These are phyloP conservation scores for Harmothoe impar DNA, from an alignment of 2,888 invertebrate species.

Conservation along the genomic window DNA sequence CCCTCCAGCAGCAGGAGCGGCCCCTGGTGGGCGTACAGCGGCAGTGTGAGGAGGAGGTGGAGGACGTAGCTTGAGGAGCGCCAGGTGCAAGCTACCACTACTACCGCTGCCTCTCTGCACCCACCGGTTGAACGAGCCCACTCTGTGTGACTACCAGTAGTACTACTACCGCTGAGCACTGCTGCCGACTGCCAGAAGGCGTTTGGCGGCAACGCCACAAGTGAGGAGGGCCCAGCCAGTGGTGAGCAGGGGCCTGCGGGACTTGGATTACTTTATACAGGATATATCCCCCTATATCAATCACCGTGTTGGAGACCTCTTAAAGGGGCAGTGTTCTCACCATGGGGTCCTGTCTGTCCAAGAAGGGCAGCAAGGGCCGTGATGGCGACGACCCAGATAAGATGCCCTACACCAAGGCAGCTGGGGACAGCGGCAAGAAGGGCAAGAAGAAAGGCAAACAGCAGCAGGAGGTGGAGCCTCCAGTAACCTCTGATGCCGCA, in stretches of 20 bases:
- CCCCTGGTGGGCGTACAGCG: too few species aligned
- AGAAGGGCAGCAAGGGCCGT: constrained; percentile 65
- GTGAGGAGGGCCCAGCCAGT: background rate
- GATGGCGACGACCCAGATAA: constrained; percentile 67
- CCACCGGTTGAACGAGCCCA: too few species aligned
- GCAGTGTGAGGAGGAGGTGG: too few species aligned
- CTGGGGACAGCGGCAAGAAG: constrained; percentile 24
- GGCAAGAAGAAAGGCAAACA: constrained; percentile 22
- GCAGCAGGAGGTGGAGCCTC: background rate
- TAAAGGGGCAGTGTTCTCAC: background rate
- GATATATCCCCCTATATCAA: background rate
- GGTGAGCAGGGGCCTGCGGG: background rate
- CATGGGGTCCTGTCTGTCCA: constrained; percentile 67
- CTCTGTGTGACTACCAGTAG: background rate
- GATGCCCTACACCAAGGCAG: constrained; percentile 66
- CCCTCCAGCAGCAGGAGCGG: too few species aligned
- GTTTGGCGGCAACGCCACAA: background rate
- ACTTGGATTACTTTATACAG: background rate
- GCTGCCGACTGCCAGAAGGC: background rate
- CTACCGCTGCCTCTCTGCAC: background rate
- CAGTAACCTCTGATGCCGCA: background rate
- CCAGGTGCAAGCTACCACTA: constrained; percentile 23
- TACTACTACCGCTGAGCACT: background rate
- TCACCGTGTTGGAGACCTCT: background rate
- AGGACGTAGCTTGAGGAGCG: background rate